Evolutionary conservation across 2,797 vertebrate genomes (phyloP), one percentile per base, ranked within the genome.

Genomic region (Schizothorax lantsangensis): DNA sequence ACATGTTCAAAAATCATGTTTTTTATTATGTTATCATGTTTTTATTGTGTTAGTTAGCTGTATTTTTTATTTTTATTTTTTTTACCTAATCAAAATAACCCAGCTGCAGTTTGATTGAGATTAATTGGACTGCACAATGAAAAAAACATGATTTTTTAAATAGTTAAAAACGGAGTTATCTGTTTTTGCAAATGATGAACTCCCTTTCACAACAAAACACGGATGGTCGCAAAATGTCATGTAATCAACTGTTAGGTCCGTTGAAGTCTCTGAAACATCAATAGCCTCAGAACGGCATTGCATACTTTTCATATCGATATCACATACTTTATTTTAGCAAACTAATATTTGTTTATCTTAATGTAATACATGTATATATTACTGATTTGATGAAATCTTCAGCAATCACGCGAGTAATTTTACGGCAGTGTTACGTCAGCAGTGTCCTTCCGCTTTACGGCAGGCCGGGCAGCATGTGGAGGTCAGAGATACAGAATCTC

Each of bases 381-480:
- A 62, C 54, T 17, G 12, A 38, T 57, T 78, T 78, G 33, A 15
- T 57, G 11, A n/a, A 57, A 57, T 57, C 5, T 19, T 1, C 17
- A 74, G 43, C 7, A 5, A 12, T 6, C 8, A 3, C 9, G 1
- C 14, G 33, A 21, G 10, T 36, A 33, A 9, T 9, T 52, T 91
- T 90, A 91, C 91, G 92, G 85, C 81, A 93, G 71, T 23, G 19
- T 83, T 49, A 38, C 45, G 40, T 88, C 72, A 74, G 6, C 6
- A 0, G 8, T 88, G 71, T 72, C 72, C 6, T 78, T 83, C 81
- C 36, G 40, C 79, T 95, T 95, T 93, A 92, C 93, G 93, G 90
- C 90, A 92, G 80, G 43, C 43, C 43, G 43, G 66, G 33, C 93
- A 78, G 84, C 94, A 88, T 94, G 17, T 95, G 93, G 94, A 95